Conservation (phyloP, 2,797 vertebrate species). For the Esox masquinongy region DNA sequence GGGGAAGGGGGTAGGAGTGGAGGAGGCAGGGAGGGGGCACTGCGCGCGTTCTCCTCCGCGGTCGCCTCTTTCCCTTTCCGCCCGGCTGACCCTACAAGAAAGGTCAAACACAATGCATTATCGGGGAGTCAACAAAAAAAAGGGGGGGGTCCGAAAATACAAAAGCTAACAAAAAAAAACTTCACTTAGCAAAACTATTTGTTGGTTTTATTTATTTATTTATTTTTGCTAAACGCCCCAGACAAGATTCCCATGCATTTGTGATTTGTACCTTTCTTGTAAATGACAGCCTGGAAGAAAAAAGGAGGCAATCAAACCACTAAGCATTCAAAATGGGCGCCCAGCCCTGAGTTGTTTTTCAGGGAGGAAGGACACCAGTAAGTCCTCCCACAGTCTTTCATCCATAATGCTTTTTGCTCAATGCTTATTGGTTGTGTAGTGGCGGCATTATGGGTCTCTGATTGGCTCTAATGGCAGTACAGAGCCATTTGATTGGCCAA, state of each 20-base stretch:
- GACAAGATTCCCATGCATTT: conserved; percentile 96
- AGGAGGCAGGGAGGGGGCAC: conserved; percentile 70
- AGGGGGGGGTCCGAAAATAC: conserved; percentile 79
- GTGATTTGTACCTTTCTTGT: conserved; percentile 99
- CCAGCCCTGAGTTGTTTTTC: conserved; percentile 47
- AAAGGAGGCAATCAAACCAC: conserved; percentile 62
- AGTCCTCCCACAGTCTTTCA: neutral
- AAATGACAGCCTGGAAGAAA: conserved; percentile 89
- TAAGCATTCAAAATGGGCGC: conserved; percentile 49
- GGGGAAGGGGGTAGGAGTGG: conserved; percentile 77
- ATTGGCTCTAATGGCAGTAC: neutral
- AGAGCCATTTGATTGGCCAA: neutral
- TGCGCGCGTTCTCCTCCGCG: conserved; percentile 81
- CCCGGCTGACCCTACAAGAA: conserved; percentile 99
- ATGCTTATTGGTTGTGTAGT: neutral
- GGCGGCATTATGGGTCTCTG: neutral
- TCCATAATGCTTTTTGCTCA: neutral
- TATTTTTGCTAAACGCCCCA: conserved; percentile 85
- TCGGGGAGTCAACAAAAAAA: conserved; percentile 94
- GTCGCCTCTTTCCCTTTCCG: conserved; percentile 97
- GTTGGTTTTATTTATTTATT: conserved; percentile 57
- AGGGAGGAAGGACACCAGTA: conserved; percentile 3
- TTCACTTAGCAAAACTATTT: conserved; percentile 61
- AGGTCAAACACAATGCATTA: conserved; percentile 99
- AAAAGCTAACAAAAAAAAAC: conserved; percentile 60